Evolutionary conservation across 2,113 vertebrate species (phyloP).

Genomic region (Chrysochloris asiatica): DNA sequence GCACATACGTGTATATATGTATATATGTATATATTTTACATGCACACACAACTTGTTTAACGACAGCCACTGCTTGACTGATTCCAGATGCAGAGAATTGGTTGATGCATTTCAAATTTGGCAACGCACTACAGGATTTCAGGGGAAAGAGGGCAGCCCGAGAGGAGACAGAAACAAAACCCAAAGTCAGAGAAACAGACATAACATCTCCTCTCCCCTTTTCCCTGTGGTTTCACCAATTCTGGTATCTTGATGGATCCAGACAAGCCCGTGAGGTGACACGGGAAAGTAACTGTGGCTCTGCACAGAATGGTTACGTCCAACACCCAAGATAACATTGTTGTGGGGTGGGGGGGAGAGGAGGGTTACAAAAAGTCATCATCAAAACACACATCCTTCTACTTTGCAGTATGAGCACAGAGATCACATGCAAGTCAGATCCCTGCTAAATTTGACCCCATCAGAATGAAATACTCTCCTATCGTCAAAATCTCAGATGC

Average conservation of each 20-base stretch:
- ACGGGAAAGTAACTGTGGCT: conserved; percentile 14
- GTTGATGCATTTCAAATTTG: conserved; percentile 85
- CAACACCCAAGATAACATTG: conserved; percentile 12
- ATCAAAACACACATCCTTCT: conserved; percentile 56
- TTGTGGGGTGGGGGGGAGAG: not conserved
- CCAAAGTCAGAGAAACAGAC: conserved; percentile 67
- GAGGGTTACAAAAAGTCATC: not conserved
- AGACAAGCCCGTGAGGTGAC: not conserved
- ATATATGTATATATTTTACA: conserved; percentile 92
- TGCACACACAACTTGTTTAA: conserved; percentile 93
- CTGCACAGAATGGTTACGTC: conserved; percentile 45
- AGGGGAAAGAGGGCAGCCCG: conserved; percentile 58
- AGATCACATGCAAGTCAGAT: conserved; percentile 75
- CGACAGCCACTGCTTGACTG: conserved; percentile 90
- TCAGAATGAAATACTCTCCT: conserved; percentile 65
- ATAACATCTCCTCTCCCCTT: not conserved
- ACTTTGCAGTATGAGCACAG: conserved; percentile 56
- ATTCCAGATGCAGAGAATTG: conserved; percentile 87
- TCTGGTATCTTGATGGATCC: not conserved
- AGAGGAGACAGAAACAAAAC: conserved; percentile 81
- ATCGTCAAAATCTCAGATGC: conserved; percentile 78
- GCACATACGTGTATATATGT: conserved; percentile 90
- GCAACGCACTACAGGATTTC: conserved; percentile 85
- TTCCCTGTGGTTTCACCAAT: not conserved
- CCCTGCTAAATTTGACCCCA: conserved; percentile 66